Base-by-base conservation (phyloP, 1,140 invertebrate genomes). In the Pogonus chalceus region DNA sequence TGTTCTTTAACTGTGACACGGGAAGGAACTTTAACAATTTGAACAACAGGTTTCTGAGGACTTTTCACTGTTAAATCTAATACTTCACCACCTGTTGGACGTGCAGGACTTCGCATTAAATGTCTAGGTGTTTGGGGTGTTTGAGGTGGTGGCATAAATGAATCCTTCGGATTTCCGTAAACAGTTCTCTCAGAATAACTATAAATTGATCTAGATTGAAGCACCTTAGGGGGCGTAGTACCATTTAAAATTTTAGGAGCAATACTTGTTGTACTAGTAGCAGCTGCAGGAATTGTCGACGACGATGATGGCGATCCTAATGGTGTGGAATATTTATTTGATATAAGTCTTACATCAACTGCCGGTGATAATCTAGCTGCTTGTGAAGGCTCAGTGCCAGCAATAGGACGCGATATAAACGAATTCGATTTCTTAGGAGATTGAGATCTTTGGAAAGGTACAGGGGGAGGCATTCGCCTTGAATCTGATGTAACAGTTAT, bases 121-220 rank as follows among this genome's bases (percentile, higher is more conserved):
- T 73, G 73, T 23, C 66, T 73, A 57, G 9, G 62, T 23, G 47
- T 14, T 49, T 51, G 65, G 53, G 20, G 57, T 21, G 1, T 53
- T 23, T 21, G 53, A 37, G 37, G 23, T 31, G 77, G 74, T 1
- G 74, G 68, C 58, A 74, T 69, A 55, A 80, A 71, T 9, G 78
- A 74, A 55, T 84, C 82, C 60, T 84, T 84, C 0, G 83, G 83
- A 68, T 85, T 82, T 0, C 83, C 82, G 58, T 86, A 85, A 3
- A 85, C 79, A 0, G 73, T 83, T 55, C 76, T 80, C 58, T 83
- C 80, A 1, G 72, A 71, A 3, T 69, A 72, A 0, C 75, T 74
- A 62, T 82, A 85, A 43, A 83, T 81, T 14, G 78, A 79, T 31
- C 75, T 77, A 0, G 76, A 81, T 60, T 84, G 82, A 1, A 78